Evolutionary conservation across 2,113 vertebrate genomes (phyloP).

Genomic region (Bubo blakistoni): DNA sequence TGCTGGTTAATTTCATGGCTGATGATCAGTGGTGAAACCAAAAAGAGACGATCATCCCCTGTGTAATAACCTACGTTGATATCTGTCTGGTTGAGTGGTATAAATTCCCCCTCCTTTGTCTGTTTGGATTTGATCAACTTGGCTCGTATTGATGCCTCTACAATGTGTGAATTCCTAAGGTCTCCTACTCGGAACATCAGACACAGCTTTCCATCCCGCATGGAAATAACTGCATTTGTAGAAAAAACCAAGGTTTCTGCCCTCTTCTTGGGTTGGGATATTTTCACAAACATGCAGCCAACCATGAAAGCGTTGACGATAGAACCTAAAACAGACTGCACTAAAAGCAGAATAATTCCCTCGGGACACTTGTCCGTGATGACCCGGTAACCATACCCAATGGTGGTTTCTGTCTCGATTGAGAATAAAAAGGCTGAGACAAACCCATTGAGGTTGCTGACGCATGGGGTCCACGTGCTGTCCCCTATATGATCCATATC

Average conservation of each 20-base stretch:
- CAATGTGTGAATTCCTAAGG: slow-evolving; percentile 98
- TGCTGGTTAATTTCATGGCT: slow-evolving; percentile 97
- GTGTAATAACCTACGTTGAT: slow-evolving; percentile 98
- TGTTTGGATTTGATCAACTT: slow-evolving; percentile 99
- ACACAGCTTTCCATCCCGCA: slow-evolving; percentile 94
- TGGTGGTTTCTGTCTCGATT: slow-evolving; percentile 98
- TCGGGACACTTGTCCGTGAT: slow-evolving; percentile 98
- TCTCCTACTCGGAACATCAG: slow-evolving; percentile 99
- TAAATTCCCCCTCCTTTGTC: slow-evolving; percentile 99
- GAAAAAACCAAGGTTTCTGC: slow-evolving; percentile 98
- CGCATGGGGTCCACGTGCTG: slow-evolving; percentile 91
- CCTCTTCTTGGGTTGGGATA: slow-evolving; percentile 98
- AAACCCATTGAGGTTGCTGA: slow-evolving; percentile 96
- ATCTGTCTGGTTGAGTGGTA: slow-evolving; percentile 97
- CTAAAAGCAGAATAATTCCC: slow-evolving; percentile 92
- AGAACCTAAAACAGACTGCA: slow-evolving; percentile 97
- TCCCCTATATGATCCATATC: slow-evolving; percentile 95
- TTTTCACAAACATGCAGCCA: slow-evolving; percentile 99
- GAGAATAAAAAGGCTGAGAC: slow-evolving; percentile 98
- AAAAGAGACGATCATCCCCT: slow-evolving; percentile 95
- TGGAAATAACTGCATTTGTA: slow-evolving; percentile 95
- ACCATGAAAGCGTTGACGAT: slow-evolving; percentile 99
- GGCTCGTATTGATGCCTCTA: slow-evolving; percentile 97
- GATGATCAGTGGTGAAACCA: slow-evolving; percentile 98
- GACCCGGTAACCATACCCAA: slow-evolving; percentile 97